Base-by-base conservation (phyloP, 2,113 vertebrate species). In the Rhinoderma darwinii region DNA sequence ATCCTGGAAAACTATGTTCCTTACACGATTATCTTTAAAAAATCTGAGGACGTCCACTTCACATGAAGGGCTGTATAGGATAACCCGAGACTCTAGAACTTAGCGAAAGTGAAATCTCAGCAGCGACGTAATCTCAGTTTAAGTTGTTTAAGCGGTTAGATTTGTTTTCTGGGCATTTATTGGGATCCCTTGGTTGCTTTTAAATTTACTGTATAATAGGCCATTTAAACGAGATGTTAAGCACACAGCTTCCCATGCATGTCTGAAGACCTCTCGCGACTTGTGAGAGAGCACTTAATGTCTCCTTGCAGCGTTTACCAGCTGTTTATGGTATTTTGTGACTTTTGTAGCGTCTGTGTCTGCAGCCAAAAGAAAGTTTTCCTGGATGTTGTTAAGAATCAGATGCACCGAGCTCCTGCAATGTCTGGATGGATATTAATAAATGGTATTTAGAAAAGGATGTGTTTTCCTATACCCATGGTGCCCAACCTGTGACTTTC, bases 81-180 rank as follows among this genome's bases (percentile, higher is more conserved):
- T 70, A 37, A 22, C 32, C 7, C 18, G 6, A 37, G 18, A 70
- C 17, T 37, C 32, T 14, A 35, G 32, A 70, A 70, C 17, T 70
- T 7, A 20, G 2, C 12, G 20, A 59, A 80, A 80, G 18, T 59
- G 51, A 80, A 61, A 41, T 56, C 54, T 80, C 77, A 59, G 77
- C 81, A 50, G 81, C 35, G 5, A 32, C 37, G 41, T 7, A 66
- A 84, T 84, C 44, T 51, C 68, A 61, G 35, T 44, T 11, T 73
- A 74, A 30, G 50, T 61, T 59, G 35, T 76, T 84, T 73, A 59
- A 44, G 41, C 59, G 22, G 51, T 32, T 84, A 76, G 41, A 84
- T 76, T 84, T 74, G 70, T 61, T 84, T 84, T 61, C 35, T 20
- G 68, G 72, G 27, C 74, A 44, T 76, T 54, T 84, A 43, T 84